Conservation (phyloP, 2,113 vertebrate species). For the Puffinus mauretanicus region DNA sequence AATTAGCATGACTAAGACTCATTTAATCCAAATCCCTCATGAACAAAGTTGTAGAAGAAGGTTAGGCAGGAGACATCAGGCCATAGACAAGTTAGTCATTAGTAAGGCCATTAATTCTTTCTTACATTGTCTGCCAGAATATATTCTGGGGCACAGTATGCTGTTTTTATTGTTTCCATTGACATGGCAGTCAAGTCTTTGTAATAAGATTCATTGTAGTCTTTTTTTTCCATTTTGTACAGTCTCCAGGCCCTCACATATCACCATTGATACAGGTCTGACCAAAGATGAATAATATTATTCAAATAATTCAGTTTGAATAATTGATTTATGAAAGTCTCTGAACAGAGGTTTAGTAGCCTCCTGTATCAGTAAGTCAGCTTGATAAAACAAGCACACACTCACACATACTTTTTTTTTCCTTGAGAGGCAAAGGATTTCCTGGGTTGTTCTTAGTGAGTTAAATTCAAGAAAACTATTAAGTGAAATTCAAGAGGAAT, state of each 20-base stretch:
- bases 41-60: neutral
- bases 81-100: neutral
- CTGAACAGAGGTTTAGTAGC: neutral
- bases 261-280: neutral
- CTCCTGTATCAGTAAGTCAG: neutral
- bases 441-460: neutral
- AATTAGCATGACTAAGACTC: neutral
- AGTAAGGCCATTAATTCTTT: neutral
- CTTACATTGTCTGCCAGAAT: neutral
- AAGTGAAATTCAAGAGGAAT: neutral
- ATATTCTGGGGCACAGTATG: neutral
- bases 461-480: neutral
- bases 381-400: neutral
- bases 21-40: neutral
- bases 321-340: neutral
- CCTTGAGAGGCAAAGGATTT: neutral
- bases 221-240: neutral
- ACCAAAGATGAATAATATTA: neutral
- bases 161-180: neutral
- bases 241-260: neutral
- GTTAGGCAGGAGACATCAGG: neutral
- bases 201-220: neutral
- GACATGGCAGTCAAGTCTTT: neutral
- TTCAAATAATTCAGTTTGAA: neutral
- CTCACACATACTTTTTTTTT: accelerated